These are phyloP conservation scores for Amyelois transitella DNA, from an alignment of 1,140 invertebrate genomes.

Conservation along the genomic window DNA sequence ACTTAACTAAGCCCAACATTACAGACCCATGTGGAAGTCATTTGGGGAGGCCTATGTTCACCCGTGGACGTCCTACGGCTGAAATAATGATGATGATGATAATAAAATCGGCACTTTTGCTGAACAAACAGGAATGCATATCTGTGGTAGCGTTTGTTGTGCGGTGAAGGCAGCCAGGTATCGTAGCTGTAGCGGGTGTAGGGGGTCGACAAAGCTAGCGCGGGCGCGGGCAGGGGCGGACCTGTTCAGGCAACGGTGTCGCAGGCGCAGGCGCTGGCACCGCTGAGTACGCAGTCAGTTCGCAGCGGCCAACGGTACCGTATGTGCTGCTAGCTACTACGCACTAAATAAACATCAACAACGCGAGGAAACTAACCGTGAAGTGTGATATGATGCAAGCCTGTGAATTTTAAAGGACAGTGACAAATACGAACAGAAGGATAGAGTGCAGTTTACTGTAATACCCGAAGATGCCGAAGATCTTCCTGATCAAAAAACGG, in stretches of 20 bases:
- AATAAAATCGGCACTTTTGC: conserved; percentile 61
- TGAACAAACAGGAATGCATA: conserved; percentile 62
- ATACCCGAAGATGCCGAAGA: conserved; percentile 86
- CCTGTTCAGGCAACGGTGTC: conserved; percentile 72
- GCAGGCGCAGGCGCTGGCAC: conserved; percentile 57
- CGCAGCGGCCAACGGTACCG: conserved; percentile 68
- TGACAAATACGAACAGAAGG: conserved; percentile 47
- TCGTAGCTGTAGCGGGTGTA: conserved; percentile 19
- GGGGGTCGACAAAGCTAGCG: conserved; percentile 35
- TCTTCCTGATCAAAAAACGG: conserved; percentile 91
- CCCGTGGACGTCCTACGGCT: too few relatives aligned
- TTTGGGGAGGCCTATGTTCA: too few relatives aligned
- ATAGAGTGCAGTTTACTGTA: conserved; percentile 60
- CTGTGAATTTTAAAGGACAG: conserved; percentile 57
- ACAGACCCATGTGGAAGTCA: too few relatives aligned
- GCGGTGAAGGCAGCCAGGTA: conserved; percentile 18
- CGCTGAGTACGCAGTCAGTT: conserved; percentile 66
- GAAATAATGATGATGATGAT: conserved; percentile 3
- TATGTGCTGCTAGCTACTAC: conserved; percentile 62
- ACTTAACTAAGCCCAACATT: too few relatives aligned
- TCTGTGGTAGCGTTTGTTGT: conserved; percentile 34
- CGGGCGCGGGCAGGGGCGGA: conserved; percentile 58
- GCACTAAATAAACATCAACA: conserved; percentile 54
- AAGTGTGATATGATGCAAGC: conserved; percentile 66
- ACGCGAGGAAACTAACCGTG: conserved; percentile 60